These are phyloP conservation scores for Morelia viridis DNA, from an alignment of 2,797 vertebrate species.

Conservation along the genomic window DNA sequence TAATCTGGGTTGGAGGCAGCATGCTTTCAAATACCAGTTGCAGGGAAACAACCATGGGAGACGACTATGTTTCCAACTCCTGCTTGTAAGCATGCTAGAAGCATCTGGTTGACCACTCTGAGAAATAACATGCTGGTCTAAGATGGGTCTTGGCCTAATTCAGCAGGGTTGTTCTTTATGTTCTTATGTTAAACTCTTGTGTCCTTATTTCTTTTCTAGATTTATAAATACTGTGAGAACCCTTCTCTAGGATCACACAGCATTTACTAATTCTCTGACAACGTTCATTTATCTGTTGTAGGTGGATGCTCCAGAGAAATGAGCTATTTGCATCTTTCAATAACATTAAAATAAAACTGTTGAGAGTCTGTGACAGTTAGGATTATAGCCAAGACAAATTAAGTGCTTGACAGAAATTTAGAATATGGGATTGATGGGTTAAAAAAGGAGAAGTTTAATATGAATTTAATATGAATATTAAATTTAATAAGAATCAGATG, in stretches of 20 bases:
- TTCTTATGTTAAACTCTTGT: not conserved
- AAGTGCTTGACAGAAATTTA: conserved; percentile 48
- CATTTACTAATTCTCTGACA: conserved; percentile 31
- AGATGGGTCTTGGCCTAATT: not conserved
- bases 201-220: not conserved
- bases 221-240: not conserved
- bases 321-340: conserved; percentile 31
- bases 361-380: conserved; percentile 25
- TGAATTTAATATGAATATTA: not conserved
- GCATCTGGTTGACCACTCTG: not conserved
- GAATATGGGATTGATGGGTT: conserved; percentile 9
- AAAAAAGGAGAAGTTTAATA: conserved; percentile 21
- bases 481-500: conserved; percentile 23
- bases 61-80: not conserved
- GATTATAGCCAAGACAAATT: conserved; percentile 48
- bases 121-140: not conserved
- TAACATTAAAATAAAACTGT: conserved; percentile 45
- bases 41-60: not conserved
- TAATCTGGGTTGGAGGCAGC: not conserved
- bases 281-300: not conserved
- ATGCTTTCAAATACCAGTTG: not conserved
- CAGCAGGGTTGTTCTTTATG: not conserved
- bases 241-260: not conserved
- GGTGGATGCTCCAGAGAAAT: conserved; percentile 29
- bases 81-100: not conserved